Evolutionary conservation across 1,140 invertebrate species (phyloP), one percentile per base, ranked within the genome.

Genomic region (Sminthurides bifidus): DNA sequence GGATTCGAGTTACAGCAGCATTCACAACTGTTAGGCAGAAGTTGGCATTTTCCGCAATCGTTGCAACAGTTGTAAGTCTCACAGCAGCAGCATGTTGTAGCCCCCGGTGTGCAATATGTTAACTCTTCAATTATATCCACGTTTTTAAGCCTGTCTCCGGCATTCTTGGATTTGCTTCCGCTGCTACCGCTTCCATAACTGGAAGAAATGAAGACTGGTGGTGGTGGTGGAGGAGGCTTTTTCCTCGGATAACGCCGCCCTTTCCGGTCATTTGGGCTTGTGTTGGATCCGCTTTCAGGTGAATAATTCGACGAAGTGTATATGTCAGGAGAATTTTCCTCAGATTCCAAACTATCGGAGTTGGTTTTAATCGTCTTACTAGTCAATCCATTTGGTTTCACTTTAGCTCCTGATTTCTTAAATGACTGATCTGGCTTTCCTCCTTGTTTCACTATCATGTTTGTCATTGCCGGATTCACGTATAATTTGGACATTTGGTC

Each of bases 81-180:
- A 3, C 17, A 21, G 15, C n/a, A n/a, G 17, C 43, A 45, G 6
- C 23, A 21, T 8, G 6, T 46, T 24, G 17, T 21, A 31, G 1
- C 30, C 5, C 23, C 30, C 1, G 56, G 56, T 37, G 41, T 41
- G 14, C 37, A 23, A 27, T 58, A 58, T 1, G 17, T 24, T 17
- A 58, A 17, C 48, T 58, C 56, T 51, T 58, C 56, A 35, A 58
- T 44, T 15, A 58, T 50, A 33, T 58, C 56, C 17, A 58, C 56
- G 40, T 58, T 58, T 46, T 58, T 46, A 14, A 58, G 33, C 5
- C 50, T 23, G 19, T 58, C 50, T 17, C 41, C 43, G 8, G 56
- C 15, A 30, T 29, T 33, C 46, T 19, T 35, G n/a, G 31, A 33
- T 19, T 49, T 49, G 5, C 8, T 12, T 4, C 44, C 44, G 6